Evolutionary conservation across 2,888 invertebrate genomes (phyloP).

Genomic region (Plebejus anna): DNA sequence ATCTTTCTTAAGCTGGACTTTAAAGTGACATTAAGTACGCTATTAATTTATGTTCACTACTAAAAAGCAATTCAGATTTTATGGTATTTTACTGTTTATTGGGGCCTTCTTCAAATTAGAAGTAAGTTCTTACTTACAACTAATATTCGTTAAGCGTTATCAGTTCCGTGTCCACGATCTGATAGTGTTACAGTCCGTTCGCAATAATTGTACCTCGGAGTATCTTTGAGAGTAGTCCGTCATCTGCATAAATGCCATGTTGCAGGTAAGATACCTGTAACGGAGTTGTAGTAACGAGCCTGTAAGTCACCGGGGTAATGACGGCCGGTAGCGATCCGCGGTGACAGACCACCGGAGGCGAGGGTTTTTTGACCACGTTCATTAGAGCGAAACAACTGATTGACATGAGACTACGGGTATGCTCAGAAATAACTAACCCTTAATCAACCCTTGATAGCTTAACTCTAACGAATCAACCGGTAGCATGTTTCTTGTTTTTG

Average conservation of each 20-base stretch:
- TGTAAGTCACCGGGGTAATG: conserved; percentile 34
- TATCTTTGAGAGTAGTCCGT: neutral
- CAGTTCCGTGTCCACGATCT: conserved; percentile 41
- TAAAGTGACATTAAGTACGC: neutral
- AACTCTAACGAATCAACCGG: conserved; percentile 18
- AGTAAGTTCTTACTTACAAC: neutral
- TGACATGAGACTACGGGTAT: conserved; percentile 51
- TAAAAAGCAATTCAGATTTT: neutral
- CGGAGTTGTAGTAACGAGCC: conserved; percentile 7
- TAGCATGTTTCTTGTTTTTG: neutral
- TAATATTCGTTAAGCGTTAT: conserved; percentile 34
- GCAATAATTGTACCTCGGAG: neutral
- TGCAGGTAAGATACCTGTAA: neutral
- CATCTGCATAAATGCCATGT: neutral
- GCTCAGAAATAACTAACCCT: conserved; percentile 36
- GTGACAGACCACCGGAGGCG: conserved; percentile 65
- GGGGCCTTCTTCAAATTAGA: neutral
- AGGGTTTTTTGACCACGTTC: conserved; percentile 63
- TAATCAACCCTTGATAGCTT: conserved; percentile 12
- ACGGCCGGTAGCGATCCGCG: conserved; percentile 35
- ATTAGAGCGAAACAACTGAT: conserved; percentile 58
- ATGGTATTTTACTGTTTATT: neutral
- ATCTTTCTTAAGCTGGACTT: neutral
- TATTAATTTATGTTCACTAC: neutral
- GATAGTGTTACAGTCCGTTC: neutral